phyloP scores from a whole-genome alignment of 2,888 invertebrate genomes.

The Rhopalosiphum nymphaeae region DNA sequence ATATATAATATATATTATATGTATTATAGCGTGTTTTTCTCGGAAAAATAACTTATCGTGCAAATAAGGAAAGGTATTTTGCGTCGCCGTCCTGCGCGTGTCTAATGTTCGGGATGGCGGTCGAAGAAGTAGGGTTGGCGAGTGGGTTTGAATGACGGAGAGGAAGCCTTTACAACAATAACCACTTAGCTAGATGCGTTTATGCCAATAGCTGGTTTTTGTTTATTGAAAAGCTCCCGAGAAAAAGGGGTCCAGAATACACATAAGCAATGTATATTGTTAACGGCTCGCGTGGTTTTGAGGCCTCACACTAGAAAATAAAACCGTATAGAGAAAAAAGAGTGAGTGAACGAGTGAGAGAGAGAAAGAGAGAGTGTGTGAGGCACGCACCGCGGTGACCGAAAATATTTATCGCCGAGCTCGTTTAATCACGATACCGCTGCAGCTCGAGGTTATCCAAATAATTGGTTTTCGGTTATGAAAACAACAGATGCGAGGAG shows the following conservation, averaged over 20 bases:
- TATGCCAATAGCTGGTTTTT: slow-evolving; percentile 49
- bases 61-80: neutral
- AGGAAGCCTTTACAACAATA: slow-evolving; percentile 46
- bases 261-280: slow-evolving; percentile 19
- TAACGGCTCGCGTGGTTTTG: neutral
- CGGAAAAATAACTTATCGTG: slow-evolving; percentile 22
- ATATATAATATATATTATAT: neutral
- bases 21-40: neutral
- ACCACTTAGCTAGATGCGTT: slow-evolving; percentile 52
- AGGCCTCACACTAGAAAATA: slow-evolving; percentile 21
- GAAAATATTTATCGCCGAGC: slow-evolving; percentile 56
- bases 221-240: slow-evolving; percentile 57
- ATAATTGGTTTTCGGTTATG: slow-evolving; percentile 63
- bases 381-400: neutral
- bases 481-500: slow-evolving; percentile 60
- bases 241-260: slow-evolving; percentile 27
- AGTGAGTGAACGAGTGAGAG: neutral
- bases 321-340: slow-evolving; percentile 8
- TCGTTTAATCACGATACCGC: slow-evolving; percentile 56
- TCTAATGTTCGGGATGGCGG: neutral
- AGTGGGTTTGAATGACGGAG: neutral
- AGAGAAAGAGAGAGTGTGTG: neutral
- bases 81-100: neutral
- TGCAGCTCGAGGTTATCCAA: slow-evolving; percentile 53
- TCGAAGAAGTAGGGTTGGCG: neutral